These are phyloP conservation scores for Dunckerocampus dactyliophorus DNA, from an alignment of 2,113 vertebrate genomes.

Conservation along the genomic window DNA sequence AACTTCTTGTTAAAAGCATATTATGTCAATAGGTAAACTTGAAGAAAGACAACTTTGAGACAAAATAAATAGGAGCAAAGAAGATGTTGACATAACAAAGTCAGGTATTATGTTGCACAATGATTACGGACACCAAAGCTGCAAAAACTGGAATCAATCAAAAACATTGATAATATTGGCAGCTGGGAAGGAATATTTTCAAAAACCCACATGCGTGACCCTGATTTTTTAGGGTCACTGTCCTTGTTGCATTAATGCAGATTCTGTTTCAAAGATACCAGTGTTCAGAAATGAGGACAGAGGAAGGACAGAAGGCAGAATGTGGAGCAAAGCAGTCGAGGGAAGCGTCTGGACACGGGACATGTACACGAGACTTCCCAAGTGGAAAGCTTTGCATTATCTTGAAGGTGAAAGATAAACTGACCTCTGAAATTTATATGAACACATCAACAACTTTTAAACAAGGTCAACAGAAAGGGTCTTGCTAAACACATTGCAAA, in stretches of 20 bases:
- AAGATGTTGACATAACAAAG: slow-evolving; percentile 6
- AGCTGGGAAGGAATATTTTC: not conserved
- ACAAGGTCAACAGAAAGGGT: slow-evolving; percentile 3
- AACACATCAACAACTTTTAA: slow-evolving; percentile 40
- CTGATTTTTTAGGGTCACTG: too few relatives aligned
- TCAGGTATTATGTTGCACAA: slow-evolving; percentile 8
- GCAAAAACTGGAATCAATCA: not conserved
- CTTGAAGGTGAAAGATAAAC: slow-evolving; percentile 43
- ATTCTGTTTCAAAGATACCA: not conserved
- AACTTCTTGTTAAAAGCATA: too few relatives aligned
- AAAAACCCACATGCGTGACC: not conserved
- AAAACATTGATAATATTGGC: slow-evolving; percentile 13
- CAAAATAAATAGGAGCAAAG: not conserved
- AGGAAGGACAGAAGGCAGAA: slow-evolving; percentile 4
- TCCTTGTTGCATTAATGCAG: too few relatives aligned
- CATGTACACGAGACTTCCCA: slow-evolving; percentile 16
- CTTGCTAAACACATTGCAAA: slow-evolving; percentile 32
- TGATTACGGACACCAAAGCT: not conserved
- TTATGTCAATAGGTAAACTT: too few relatives aligned
- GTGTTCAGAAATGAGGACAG: slow-evolving; percentile 1
- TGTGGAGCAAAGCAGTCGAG: slow-evolving; percentile 13
- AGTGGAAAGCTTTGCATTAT: slow-evolving; percentile 19
- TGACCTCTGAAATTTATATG: slow-evolving; percentile 53
- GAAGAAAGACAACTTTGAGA: too few relatives aligned
- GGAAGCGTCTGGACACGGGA: slow-evolving; percentile 18